Evolutionary conservation across 2,888 invertebrate genomes (phyloP), one percentile per base, ranked within the genome.

Genomic region (Athrips mouffetella): DNA sequence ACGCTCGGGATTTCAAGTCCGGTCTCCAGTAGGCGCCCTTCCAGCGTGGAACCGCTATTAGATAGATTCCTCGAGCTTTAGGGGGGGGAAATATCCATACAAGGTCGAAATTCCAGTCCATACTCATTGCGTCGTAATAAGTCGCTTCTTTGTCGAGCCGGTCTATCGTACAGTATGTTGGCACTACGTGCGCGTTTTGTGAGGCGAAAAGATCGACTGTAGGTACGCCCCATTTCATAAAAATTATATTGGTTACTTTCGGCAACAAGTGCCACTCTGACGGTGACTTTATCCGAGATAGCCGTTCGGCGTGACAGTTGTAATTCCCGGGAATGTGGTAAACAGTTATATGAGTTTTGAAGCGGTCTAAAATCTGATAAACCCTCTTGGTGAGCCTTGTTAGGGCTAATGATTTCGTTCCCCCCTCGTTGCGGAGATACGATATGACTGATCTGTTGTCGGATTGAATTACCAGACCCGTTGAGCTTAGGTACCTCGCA

Each of bases 21-120:
- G 59, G 44, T 48, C 57, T 53, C 62, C 64, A 63, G 35, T 58
- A 64, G 3, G 58, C 60, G n/a, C 53, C 55, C 10, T 31, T 41
- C 62, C 59, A 63, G 20, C 45, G 13, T 10, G 37, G 41, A 0
- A 47, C 49, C 45, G 54, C 30, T 21, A 50, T 41, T 3, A 53
- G 18, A 42, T 44, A 55, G 13, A 11, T 18, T 13, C 54, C 54
- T 30, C 20, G 20, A 0, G 52, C 45, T 8, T 25, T 33, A 4
- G 51, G 49, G 2, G 49, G 49, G 7, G 53, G 51, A 16, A 50
- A 53, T 13, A 48, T 33, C 52, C 52, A 52, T 1, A 49, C 51
- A 1, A 52, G 45, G 6, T 30, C 5, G 25, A 31, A 53, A 15
- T 50, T 18, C 47, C 50, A 53, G 4, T 20, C 29, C 7, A 13